Conservation (phyloP, 2,888 invertebrate genomes). For the Stramonita haemastoma region DNA sequence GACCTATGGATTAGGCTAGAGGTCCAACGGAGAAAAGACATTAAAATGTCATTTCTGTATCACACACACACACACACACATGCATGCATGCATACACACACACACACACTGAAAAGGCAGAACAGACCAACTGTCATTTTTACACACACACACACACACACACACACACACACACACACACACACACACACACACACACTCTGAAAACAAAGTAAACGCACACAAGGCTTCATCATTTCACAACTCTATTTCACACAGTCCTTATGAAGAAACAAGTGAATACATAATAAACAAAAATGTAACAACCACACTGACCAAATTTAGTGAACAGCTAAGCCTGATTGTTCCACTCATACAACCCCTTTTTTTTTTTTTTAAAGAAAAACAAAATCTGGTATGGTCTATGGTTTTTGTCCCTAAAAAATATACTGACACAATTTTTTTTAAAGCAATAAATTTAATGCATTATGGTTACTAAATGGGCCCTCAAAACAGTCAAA, state of each 20-base stretch:
- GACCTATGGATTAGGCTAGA: too few relatives aligned
- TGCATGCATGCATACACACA: background rate
- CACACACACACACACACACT: background rate
- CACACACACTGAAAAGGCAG: background rate
- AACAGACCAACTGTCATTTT: background rate
- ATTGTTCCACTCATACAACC: too few relatives aligned
- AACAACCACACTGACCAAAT: background rate
- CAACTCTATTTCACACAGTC: background rate
- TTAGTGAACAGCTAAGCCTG: too few relatives aligned
- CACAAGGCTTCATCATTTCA: background rate
- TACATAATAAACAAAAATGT: background rate
- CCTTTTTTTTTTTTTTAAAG: too few relatives aligned
- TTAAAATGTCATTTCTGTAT: background rate
- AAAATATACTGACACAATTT: too few relatives aligned
- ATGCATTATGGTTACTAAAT: too few relatives aligned
- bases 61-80: background rate
- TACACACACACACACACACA: background rate
- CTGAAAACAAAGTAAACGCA: background rate
- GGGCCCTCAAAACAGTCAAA: too few relatives aligned
- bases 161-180: background rate
- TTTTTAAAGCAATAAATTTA: too few relatives aligned
- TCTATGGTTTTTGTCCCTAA: too few relatives aligned
- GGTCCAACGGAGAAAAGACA: too few relatives aligned
- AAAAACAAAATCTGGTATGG: too few relatives aligned
- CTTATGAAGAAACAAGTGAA: background rate